Evolutionary conservation across 2,113 vertebrate genomes (phyloP).

Genomic region (Paradisaea rubra): DNA sequence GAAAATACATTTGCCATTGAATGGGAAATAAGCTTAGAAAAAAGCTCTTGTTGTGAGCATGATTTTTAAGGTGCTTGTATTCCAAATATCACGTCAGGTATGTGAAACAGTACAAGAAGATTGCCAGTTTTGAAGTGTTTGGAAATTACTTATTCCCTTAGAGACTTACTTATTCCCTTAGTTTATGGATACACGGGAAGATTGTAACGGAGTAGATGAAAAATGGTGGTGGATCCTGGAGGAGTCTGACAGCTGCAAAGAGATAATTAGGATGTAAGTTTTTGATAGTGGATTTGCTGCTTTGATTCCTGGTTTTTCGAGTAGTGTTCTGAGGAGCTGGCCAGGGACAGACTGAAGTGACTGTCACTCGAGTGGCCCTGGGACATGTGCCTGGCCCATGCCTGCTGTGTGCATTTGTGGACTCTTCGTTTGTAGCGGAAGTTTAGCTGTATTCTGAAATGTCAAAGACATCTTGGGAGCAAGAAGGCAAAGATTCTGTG

Average conservation of each 20-base stretch:
- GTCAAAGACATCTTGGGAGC: background rate
- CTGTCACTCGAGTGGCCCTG: background rate
- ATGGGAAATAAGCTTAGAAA: background rate
- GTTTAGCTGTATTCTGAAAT: background rate
- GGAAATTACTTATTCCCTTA: background rate
- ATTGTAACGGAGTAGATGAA: background rate
- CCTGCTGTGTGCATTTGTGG: background rate
- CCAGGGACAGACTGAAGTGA: background rate
- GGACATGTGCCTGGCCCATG: background rate
- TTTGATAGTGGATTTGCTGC: background rate
- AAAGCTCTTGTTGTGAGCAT: accelerated
- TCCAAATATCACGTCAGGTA: background rate
- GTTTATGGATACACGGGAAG: background rate
- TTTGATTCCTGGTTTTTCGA: background rate
- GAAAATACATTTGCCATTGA: background rate
- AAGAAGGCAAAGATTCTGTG: background rate
- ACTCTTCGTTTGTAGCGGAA: accelerated
- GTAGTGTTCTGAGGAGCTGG: background rate
- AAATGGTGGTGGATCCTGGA: background rate
- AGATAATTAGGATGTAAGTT: background rate
- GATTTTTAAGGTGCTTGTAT: background rate
- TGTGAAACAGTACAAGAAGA: background rate
- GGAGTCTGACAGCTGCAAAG: background rate
- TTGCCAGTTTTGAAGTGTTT: background rate
- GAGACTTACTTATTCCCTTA: background rate